These are phyloP conservation scores for Dyspetes luteomarginatus DNA, from an alignment of 2,888 invertebrate species.

Conservation along the genomic window DNA sequence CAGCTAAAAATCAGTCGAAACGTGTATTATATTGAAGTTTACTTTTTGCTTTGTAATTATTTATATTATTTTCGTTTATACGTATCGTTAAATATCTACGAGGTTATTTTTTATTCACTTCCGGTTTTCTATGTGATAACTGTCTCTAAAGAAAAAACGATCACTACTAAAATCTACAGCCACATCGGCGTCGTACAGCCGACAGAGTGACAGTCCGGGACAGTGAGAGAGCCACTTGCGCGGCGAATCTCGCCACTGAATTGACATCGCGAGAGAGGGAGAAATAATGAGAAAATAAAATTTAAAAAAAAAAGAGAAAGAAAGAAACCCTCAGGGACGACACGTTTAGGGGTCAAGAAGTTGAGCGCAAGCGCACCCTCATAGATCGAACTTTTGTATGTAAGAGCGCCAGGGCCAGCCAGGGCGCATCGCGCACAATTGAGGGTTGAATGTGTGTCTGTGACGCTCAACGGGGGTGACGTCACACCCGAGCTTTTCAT, in stretches of 20 bases:
- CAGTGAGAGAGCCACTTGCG: conserved; percentile 61
- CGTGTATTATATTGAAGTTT: background rate
- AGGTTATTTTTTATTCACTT: conserved; percentile 8
- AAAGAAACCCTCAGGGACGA: conserved; percentile 46
- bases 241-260: conserved; percentile 60
- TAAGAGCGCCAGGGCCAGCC: too few relatives aligned
- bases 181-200: conserved; percentile 63
- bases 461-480: conserved; percentile 60
- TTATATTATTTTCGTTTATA: background rate
- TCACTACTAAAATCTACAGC: conserved; percentile 61
- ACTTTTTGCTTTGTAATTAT: background rate
- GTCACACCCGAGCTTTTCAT: conserved; percentile 70
- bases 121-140: background rate
- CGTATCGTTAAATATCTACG: background rate
- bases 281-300: background rate
- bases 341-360: conserved; percentile 51
- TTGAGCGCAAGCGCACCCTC: conserved; percentile 78
- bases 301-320: background rate
- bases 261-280: background rate
- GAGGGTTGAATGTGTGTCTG: conserved; percentile 8
- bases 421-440: conserved; percentile 12
- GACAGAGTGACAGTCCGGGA: conserved; percentile 50
- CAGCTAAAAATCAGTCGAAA: background rate
- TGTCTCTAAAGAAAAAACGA: conserved; percentile 6
- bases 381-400: conserved; percentile 72